These are phyloP conservation scores for Chelonoidis abingdonii DNA, from an alignment of 2,113 vertebrate species.

Conservation along the genomic window DNA sequence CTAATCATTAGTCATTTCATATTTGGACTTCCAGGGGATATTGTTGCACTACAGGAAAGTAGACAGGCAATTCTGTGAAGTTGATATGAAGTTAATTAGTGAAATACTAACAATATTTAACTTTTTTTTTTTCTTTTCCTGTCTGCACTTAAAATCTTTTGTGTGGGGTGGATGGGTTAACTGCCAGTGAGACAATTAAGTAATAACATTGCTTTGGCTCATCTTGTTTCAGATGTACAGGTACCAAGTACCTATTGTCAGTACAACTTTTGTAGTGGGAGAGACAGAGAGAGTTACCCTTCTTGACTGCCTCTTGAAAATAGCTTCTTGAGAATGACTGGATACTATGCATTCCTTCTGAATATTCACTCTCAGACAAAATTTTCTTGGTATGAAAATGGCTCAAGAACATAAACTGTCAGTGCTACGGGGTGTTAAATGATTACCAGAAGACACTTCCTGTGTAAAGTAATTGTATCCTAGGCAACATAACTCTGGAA, in stretches of 20 bases:
- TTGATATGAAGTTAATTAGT: not conserved
- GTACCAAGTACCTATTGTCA: not conserved
- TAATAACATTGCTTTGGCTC: not conserved
- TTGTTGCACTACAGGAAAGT: not conserved
- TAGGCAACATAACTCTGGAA: not conserved
- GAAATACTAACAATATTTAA: not conserved
- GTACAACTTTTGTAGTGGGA: not conserved
- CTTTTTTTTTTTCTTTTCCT: not conserved
- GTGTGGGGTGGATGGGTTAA: not conserved
- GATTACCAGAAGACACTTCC: not conserved
- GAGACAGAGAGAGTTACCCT: not conserved
- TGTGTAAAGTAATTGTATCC: not conserved
- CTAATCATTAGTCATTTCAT: not conserved
- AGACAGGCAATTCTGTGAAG: not conserved
- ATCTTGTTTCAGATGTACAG: not conserved
- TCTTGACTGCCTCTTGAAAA: not conserved
- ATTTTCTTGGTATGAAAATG: not conserved
- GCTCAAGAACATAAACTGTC: not conserved
- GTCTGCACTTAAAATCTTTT: not conserved
- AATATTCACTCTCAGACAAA: not conserved
- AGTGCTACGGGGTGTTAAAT: not conserved
- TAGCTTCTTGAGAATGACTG: not conserved
- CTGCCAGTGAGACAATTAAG: not conserved
- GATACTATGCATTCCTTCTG: fast-evolving
- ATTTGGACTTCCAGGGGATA: not conserved